Conservation (phyloP, 2,797 vertebrate species). For the Mareca strepera region DNA sequence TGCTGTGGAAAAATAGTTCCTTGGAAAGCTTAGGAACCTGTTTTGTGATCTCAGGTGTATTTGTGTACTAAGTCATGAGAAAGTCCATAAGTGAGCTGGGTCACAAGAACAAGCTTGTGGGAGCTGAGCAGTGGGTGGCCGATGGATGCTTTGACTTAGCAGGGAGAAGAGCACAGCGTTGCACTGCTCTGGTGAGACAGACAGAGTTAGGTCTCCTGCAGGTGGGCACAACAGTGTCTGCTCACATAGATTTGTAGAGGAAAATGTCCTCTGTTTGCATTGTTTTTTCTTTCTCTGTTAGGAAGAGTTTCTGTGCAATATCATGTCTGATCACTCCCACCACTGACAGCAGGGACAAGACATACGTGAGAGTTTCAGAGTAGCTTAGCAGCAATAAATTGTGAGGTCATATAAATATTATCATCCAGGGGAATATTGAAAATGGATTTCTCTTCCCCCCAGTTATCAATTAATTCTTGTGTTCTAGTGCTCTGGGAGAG, state of each 20-base stretch:
- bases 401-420: not conserved
- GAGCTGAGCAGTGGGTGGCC: not conserved
- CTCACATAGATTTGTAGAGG: fast-evolving
- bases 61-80: not conserved
- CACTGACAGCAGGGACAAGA: not conserved
- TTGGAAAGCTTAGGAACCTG: not conserved
- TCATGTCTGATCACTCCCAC: not conserved
- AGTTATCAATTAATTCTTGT: not conserved
- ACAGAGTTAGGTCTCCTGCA: too few relatives aligned
- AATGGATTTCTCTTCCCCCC: not conserved
- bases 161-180: fast-evolving
- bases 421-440: not conserved
- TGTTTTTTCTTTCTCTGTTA: not conserved
- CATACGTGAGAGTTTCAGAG: not conserved
- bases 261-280: not conserved
- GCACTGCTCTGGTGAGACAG: not conserved
- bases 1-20: not conserved
- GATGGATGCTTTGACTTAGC: fast-evolving
- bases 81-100: not conserved
- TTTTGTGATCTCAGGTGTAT: not conserved
- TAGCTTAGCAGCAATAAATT: not conserved
- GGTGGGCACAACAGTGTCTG: fast-evolving
- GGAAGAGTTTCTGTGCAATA: fast-evolving
- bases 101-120: not conserved
- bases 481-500: not conserved